These are phyloP conservation scores for Physella acuta DNA, from an alignment of 1,140 invertebrate genomes.

Conservation along the genomic window DNA sequence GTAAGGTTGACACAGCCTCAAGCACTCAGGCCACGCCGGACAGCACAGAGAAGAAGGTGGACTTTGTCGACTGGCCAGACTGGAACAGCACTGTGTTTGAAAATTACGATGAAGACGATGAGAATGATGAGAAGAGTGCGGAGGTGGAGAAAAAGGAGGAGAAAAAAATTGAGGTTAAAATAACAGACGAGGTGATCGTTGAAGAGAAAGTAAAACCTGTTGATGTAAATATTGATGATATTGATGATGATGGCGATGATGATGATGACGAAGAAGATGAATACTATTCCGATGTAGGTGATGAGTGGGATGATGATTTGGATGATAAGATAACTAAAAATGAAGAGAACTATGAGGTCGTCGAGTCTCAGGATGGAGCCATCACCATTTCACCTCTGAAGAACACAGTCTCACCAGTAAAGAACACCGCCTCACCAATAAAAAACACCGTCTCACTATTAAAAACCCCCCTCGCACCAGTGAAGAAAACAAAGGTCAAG, in stretches of 20 bases:
- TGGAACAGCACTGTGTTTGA: constrained; percentile 16
- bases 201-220: background rate
- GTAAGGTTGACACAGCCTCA: background rate
- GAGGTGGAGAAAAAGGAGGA: background rate
- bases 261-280: constrained; percentile 14
- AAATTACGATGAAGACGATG: constrained; percentile 8
- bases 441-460: too few species aligned
- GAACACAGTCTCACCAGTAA: too few species aligned
- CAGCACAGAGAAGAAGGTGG: background rate
- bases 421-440: too few species aligned
- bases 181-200: background rate
- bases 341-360: constrained; percentile 24
- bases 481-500: constrained; percentile 13
- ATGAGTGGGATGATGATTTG: constrained; percentile 3
- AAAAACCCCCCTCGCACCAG: too few species aligned
- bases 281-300: constrained; percentile 1
- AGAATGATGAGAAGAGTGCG: background rate
- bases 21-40: background rate
- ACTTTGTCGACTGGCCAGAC: constrained; percentile 17
- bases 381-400: constrained; percentile 7
- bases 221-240: background rate
- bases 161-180: background rate
- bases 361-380: constrained; percentile 24
- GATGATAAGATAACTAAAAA: constrained; percentile 23
- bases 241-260: constrained; percentile 6